phyloP scores from a whole-genome alignment of 2,888 invertebrate species.

The Troglohyphantes excavatus region DNA sequence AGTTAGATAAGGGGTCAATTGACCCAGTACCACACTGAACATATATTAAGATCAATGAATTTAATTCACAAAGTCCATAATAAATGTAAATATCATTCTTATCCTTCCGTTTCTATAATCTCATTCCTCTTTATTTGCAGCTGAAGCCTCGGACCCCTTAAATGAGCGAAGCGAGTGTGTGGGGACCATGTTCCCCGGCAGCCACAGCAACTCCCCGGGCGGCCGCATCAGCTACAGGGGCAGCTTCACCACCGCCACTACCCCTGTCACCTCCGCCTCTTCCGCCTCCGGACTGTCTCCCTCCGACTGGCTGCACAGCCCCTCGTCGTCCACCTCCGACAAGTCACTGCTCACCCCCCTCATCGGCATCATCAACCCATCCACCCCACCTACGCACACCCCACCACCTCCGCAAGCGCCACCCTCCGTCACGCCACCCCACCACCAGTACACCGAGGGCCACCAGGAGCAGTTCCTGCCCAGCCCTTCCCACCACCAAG shows the following conservation, averaged over 20 bases:
- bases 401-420: slow-evolving; percentile 30
- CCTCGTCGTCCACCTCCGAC: slow-evolving; percentile 80
- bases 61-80: no score
- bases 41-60: no score
- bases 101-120: neutral
- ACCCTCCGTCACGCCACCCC: slow-evolving; percentile 19
- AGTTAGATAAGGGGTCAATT: no score
- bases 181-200: slow-evolving; percentile 80
- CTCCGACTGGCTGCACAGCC: slow-evolving; percentile 76
- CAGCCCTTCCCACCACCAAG: slow-evolving; percentile 48
- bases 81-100: no score
- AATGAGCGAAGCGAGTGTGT: slow-evolving; percentile 76
- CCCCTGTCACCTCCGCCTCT: slow-evolving; percentile 81
- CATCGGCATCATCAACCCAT: slow-evolving; percentile 81
- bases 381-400: slow-evolving; percentile 22
- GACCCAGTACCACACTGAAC: no score
- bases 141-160: slow-evolving; percentile 78
- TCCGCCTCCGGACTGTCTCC: slow-evolving; percentile 58
- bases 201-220: slow-evolving; percentile 80
- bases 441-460: slow-evolving; percentile 42
- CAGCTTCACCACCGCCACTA: slow-evolving; percentile 87
- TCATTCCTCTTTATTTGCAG: slow-evolving; percentile 51
- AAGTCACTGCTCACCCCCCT: slow-evolving; percentile 81
- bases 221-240: slow-evolving; percentile 86
- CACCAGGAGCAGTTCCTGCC: slow-evolving; percentile 40